A percentile compares a stretch with the other conserved stretches of the same genome.
These are phyloP conservation scores for Cacoxenus indagator DNA, from an alignment of 2,888 invertebrate genomes.

Conservation along the genomic window DNA sequence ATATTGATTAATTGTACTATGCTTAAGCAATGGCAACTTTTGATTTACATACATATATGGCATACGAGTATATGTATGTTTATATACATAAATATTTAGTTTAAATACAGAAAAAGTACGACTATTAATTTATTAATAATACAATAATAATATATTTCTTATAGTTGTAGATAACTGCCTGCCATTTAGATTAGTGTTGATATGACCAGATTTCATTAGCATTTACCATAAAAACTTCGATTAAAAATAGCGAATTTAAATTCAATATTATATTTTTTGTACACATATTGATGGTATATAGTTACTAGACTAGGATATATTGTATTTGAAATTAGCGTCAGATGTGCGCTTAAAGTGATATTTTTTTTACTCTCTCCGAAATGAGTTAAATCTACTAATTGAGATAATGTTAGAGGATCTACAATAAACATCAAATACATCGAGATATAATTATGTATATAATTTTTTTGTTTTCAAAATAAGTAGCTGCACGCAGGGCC, in stretches of 20 bases:
- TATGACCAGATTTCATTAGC: slow-evolving; percentile 11
- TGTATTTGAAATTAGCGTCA: background rate
- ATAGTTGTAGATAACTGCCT: background rate
- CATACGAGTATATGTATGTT: slow-evolving; percentile 1
- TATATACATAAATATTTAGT: slow-evolving; percentile 7
- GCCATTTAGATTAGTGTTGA: background rate
- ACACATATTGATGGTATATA: background rate
- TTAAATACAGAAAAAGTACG: slow-evolving; percentile 21
- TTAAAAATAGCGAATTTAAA: background rate
- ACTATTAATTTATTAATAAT: slow-evolving; percentile 20
- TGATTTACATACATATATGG: background rate
- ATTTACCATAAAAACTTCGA: background rate
- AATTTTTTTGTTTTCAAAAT: background rate
- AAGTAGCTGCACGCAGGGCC: background rate
- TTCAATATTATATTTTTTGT: background rate
- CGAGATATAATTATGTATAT: background rate
- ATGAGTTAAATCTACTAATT: slow-evolving; percentile 3
- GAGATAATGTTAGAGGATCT: background rate
- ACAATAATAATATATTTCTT: background rate
- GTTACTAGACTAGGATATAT: background rate
- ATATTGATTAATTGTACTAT: slow-evolving; percentile 3
- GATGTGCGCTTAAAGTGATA: background rate
- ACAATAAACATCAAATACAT: background rate
- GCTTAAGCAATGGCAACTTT: background rate
- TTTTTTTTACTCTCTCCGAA: too few relatives aligned